Conservation (phyloP, 2,113 vertebrate species). For the Anguilla rostrata region DNA sequence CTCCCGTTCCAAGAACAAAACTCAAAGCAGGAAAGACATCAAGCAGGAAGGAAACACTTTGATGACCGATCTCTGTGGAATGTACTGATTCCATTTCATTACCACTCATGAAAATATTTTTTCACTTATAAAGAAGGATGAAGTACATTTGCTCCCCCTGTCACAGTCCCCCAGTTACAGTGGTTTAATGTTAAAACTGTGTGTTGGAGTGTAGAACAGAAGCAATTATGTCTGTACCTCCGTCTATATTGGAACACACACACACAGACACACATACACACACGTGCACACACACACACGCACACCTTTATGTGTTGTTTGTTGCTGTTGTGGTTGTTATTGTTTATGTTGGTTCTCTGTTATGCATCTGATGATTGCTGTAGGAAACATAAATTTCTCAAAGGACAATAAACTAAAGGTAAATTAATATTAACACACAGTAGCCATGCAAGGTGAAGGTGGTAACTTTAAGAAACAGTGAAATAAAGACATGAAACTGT, state of each 20-base stretch:
- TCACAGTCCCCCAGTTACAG: too few species aligned
- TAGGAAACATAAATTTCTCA: too few species aligned
- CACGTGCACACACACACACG: not conserved
- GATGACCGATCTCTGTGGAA: not conserved
- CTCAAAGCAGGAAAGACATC: not conserved
- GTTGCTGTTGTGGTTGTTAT: too few species aligned
- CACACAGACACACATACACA: constrained; percentile 2
- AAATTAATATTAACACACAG: not conserved
- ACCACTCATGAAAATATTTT: not conserved
- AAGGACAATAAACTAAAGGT: too few species aligned
- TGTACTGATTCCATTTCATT: not conserved
- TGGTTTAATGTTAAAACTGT: too few species aligned
- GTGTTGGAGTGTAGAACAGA: not conserved
- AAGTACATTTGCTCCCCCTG: too few species aligned
- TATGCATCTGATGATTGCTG: too few species aligned
- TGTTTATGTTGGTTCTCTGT: too few species aligned
- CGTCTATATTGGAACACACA: not conserved
- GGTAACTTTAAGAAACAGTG: too few species aligned
- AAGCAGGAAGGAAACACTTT: not conserved
- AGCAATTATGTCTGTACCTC: not conserved
- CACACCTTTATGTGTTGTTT: too few species aligned
- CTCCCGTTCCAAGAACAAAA: not conserved
- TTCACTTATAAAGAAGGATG: not conserved
- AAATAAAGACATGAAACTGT: too few species aligned
- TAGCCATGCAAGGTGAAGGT: not conserved